Evolutionary conservation across 2,797 vertebrate species (phyloP).

Genomic region (Botia kubotai): DNA sequence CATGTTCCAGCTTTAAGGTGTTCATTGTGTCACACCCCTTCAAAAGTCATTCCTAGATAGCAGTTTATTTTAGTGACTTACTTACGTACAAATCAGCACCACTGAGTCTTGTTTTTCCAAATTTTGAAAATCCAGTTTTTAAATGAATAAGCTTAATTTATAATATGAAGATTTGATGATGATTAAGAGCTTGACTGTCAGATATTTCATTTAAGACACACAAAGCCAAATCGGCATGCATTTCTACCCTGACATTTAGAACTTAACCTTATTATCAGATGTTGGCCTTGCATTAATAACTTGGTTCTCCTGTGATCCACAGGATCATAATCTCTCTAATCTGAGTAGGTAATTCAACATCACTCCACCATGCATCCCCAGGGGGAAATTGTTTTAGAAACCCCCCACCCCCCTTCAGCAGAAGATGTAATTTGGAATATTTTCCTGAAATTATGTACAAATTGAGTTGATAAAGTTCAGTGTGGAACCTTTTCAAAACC

Average conservation of each 20-base stretch:
- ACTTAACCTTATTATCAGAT: constrained; percentile 41
- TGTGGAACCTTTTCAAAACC: too few species aligned
- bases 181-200: background rate
- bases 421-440: constrained; percentile 3
- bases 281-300: constrained; percentile 35
- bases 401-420: background rate
- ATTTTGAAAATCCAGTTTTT: background rate
- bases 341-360: constrained; percentile 45
- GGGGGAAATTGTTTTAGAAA: constrained; percentile 20
- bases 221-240: constrained; percentile 15
- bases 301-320: constrained; percentile 20
- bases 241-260: constrained; percentile 30
- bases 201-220: background rate
- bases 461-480: too few species aligned
- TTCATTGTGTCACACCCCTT: background rate
- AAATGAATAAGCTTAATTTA: background rate
- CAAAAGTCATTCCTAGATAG: constrained; percentile 10
- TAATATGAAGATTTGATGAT: background rate
- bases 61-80: background rate
- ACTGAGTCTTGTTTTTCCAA: background rate
- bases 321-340: constrained; percentile 46
- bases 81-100: background rate
- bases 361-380: constrained; percentile 12
- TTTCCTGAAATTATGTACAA: background rate
- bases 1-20: background rate